These are phyloP conservation scores for Meandrina meandrites DNA, from an alignment of 92 coral and sea anemone species.

Conservation along the genomic window DNA sequence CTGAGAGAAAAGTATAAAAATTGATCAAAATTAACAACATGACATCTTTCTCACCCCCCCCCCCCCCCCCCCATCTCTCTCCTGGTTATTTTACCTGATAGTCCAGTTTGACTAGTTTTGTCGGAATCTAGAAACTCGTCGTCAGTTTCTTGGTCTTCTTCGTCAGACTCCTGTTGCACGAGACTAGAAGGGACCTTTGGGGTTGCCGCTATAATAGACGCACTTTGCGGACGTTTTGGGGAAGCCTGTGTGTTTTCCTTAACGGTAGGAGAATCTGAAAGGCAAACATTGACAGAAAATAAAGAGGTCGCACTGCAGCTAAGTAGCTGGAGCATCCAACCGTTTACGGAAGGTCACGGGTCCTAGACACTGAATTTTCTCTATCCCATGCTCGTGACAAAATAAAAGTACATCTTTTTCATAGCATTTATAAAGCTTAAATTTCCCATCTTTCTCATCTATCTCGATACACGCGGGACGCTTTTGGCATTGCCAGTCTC, in stretches of 20 bases:
- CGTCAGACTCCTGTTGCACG: background rate
- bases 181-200: background rate
- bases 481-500: no score
- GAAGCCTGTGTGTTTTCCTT: background rate
- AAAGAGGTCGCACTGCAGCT: no score
- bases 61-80: no score
- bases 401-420: no score
- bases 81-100: background rate
- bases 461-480: no score
- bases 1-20: background rate
- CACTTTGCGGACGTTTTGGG: background rate
- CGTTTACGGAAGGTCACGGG: no score
- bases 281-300: background rate
- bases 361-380: no score
- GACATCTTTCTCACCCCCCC: no score
- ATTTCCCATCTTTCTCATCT: no score
- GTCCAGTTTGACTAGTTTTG: background rate
- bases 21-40: background rate
- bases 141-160: constrained; percentile 3
- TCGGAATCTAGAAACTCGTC: constrained; percentile 25
- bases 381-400: no score
- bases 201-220: background rate
- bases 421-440: no score
- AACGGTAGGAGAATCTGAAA: background rate
- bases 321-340: no score